phyloP scores from a whole-genome alignment of 2,888 invertebrate genomes.

The Zelleria hepariella region DNA sequence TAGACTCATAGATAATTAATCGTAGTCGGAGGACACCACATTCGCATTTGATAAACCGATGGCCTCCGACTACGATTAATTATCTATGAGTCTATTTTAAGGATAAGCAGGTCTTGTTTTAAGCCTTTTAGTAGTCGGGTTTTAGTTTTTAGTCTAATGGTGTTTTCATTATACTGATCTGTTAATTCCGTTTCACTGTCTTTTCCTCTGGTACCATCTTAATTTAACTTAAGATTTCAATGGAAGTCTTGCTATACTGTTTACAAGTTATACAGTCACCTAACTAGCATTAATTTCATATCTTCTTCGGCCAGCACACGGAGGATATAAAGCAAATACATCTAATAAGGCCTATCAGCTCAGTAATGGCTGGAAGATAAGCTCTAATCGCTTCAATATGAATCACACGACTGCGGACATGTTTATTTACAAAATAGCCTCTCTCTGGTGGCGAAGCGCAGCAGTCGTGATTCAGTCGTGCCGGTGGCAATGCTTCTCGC shows the following conservation, averaged over 20 bases:
- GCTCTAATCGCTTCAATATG: slow-evolving; percentile 17
- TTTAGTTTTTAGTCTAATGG: too few species aligned
- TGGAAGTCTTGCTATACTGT: too few species aligned
- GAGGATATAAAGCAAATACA: not conserved
- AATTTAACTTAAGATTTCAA: not conserved
- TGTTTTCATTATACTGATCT: too few species aligned
- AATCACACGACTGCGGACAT: slow-evolving; percentile 31
- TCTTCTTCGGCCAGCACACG: not conserved
- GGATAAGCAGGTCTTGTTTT: too few species aligned
- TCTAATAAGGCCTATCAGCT: not conserved
- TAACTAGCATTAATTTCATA: not conserved
- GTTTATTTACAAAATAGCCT: slow-evolving; percentile 32
- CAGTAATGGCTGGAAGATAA: not conserved
- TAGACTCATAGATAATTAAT: too few species aligned
- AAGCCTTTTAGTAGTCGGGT: too few species aligned
- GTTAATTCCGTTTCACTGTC: not conserved
- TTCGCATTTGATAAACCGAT: too few species aligned
- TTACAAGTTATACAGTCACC: too few species aligned
- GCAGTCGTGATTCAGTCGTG: slow-evolving; percentile 28
- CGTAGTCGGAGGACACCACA: too few species aligned
- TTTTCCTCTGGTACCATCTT: not conserved
- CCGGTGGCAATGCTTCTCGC: not conserved
- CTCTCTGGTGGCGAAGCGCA: slow-evolving; percentile 11
- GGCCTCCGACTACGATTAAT: too few species aligned
- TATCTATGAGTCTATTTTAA: too few species aligned